These are phyloP conservation scores for Semaprochilodus insignis DNA, from an alignment of 2,797 vertebrate species.

Conservation along the genomic window DNA sequence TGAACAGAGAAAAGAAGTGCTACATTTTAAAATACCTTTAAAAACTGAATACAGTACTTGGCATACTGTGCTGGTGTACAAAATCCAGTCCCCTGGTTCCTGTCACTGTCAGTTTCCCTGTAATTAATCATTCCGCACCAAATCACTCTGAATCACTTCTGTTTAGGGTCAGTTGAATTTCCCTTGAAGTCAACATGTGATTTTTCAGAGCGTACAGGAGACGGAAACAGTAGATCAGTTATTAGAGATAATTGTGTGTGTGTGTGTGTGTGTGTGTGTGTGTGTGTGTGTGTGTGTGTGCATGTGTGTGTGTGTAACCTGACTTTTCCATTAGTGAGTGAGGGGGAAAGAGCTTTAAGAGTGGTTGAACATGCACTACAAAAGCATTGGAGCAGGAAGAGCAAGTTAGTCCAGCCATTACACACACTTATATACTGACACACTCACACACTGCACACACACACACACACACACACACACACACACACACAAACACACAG, in stretches of 20 bases:
- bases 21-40: too few species aligned
- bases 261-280: slow-evolving; percentile 8
- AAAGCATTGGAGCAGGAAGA: slow-evolving; percentile 13
- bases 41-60: too few species aligned
- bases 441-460: not conserved
- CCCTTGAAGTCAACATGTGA: too few species aligned
- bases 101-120: too few species aligned
- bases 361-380: slow-evolving; percentile 2
- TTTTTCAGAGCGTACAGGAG: too few species aligned
- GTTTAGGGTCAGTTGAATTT: too few species aligned
- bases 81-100: too few species aligned
- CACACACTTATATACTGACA: not conserved
- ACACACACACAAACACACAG: not conserved
- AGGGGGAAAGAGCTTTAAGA: slow-evolving; percentile 7
- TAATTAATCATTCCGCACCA: too few species aligned
- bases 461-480: not conserved
- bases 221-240: not conserved
- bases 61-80: too few species aligned
- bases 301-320: not conserved
- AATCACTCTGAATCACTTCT: too few species aligned
- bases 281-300: slow-evolving; percentile 5
- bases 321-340: slow-evolving; percentile 5
- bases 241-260: not conserved
- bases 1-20: too few species aligned
- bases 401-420: not conserved